phyloP scores from a whole-genome alignment of 1,140 invertebrate species.

The Fopius arisanus region DNA sequence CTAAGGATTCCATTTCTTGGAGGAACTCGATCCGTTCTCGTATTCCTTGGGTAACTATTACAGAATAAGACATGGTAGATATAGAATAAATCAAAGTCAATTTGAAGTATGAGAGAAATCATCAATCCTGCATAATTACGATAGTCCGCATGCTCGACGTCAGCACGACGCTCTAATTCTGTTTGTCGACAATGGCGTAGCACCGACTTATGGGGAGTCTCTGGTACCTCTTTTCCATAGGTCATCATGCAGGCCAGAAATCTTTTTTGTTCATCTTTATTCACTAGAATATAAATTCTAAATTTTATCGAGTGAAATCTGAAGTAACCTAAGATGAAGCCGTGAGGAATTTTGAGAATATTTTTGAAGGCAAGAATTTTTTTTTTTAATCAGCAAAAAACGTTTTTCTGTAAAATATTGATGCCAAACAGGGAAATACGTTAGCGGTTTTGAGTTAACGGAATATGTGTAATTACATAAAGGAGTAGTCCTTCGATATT shows the following conservation, averaged over 20 bases:
- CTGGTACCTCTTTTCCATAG: constrained; percentile 62
- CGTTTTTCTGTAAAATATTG: too few relatives aligned
- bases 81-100: background rate
- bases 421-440: too few relatives aligned
- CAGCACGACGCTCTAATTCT: constrained; percentile 24
- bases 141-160: constrained; percentile 49
- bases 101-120: background rate
- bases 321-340: too few relatives aligned
- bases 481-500: constrained; percentile 54
- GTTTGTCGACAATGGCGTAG: constrained; percentile 40
- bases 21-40: constrained; percentile 63
- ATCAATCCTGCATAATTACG: constrained; percentile 39
- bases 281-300: constrained; percentile 43
- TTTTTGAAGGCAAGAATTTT: too few relatives aligned
- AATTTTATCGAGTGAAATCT: background rate
- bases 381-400: too few relatives aligned
- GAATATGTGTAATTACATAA: constrained; percentile 57
- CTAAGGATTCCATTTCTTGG: constrained; percentile 60
- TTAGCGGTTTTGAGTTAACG: too few relatives aligned
- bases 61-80: background rate
- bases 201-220: constrained; percentile 51
- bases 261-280: constrained; percentile 59
- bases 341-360: background rate
- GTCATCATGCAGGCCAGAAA: constrained; percentile 63
- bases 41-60: constrained; percentile 58